phyloP scores from a whole-genome alignment of 35 echinoderm and acorn worm genomes.

The Ophiothrix spiculata region DNA sequence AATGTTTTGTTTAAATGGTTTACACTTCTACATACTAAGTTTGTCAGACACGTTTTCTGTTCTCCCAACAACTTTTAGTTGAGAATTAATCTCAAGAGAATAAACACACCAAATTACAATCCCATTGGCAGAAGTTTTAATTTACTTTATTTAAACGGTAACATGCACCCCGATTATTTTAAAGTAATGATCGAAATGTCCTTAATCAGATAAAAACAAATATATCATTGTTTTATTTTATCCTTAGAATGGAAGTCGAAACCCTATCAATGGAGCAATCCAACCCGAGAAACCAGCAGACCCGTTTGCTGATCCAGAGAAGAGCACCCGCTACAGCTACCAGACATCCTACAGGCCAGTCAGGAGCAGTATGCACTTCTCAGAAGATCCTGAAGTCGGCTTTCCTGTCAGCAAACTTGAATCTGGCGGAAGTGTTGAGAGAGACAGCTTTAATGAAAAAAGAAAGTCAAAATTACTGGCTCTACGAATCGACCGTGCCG shows the following conservation, averaged over 20 bases:
- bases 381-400: conserved; percentile 17
- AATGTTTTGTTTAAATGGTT: too few relatives aligned
- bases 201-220: not conserved
- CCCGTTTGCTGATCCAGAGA: not conserved
- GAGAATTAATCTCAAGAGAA: too few relatives aligned
- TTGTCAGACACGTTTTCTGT: too few relatives aligned
- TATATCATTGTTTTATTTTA: not conserved
- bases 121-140: too few relatives aligned
- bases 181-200: too few relatives aligned
- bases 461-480: conserved; percentile 58
- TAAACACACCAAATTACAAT: too few relatives aligned
- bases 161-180: too few relatives aligned
- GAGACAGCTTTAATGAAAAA: not conserved
- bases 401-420: conserved; percentile 20
- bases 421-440: not conserved
- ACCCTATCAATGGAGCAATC: conserved; percentile 4
- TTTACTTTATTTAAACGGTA: too few relatives aligned
- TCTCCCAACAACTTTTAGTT: too few relatives aligned
- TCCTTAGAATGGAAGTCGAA: not conserved
- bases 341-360: conserved; percentile 60
- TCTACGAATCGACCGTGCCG: conserved; percentile 59
- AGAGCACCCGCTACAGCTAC: conserved; percentile 65
- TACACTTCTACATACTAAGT: too few relatives aligned
- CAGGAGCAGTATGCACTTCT: conserved; percentile 19
- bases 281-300: conserved; percentile 9